phyloP scores from a whole-genome alignment of 2,888 invertebrate species.

The Pseudococcus viburni region DNA sequence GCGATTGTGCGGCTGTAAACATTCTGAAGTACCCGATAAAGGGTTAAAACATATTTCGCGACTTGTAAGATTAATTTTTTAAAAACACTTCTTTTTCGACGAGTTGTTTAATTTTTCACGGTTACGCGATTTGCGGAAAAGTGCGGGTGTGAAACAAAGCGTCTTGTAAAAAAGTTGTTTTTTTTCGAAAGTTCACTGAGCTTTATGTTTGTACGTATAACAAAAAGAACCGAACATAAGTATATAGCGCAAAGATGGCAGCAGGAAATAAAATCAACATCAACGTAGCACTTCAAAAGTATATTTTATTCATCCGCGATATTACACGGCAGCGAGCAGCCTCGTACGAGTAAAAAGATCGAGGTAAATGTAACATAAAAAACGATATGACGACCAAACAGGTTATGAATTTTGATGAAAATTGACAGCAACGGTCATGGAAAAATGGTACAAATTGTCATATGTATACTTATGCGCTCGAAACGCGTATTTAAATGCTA shows the following conservation, averaged over 20 bases:
- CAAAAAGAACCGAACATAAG: not conserved
- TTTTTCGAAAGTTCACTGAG: constrained; percentile 10
- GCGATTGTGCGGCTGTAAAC: not conserved
- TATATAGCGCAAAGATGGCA: constrained; percentile 29
- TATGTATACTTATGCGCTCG: not conserved
- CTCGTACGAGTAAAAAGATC: not conserved
- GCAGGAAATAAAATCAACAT: constrained; percentile 54
- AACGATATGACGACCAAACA: constrained; percentile 22
- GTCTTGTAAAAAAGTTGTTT: constrained; percentile 32
- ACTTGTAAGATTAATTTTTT: constrained; percentile 10
- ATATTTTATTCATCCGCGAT: constrained; percentile 42
- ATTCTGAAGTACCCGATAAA: constrained; percentile 13
- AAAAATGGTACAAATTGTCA: constrained; percentile 2
- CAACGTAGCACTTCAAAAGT: constrained; percentile 1
- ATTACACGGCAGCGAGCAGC: not conserved
- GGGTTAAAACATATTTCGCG: constrained; percentile 21
- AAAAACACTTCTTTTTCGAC: constrained; percentile 1
- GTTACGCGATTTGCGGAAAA: constrained; percentile 8
- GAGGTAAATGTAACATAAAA: constrained; percentile 17
- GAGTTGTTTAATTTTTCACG: constrained; percentile 46
- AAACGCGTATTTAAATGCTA: constrained; percentile 8
- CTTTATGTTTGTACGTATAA: not conserved
- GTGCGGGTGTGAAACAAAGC: constrained; percentile 8
- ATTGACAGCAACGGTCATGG: constrained; percentile 34
- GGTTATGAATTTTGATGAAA: constrained; percentile 53